These are phyloP conservation scores for Amphipoea lucens DNA, from an alignment of 2,888 invertebrate species.

Conservation along the genomic window DNA sequence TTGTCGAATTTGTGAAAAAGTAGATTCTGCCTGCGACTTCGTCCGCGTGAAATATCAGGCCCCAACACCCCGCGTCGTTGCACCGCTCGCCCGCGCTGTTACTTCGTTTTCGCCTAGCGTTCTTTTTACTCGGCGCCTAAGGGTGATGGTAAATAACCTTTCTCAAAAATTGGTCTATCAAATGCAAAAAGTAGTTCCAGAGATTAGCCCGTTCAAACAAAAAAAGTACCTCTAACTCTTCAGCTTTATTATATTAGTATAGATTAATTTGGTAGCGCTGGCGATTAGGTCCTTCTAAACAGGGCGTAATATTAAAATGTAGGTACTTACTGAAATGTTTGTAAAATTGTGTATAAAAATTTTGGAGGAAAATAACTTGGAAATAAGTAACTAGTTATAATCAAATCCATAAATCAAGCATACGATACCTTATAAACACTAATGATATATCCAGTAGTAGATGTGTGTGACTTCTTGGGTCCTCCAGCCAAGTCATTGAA, in stretches of 20 bases:
- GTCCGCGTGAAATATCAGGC: neutral
- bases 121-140: neutral
- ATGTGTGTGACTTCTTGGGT: constrained; percentile 94
- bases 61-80: neutral
- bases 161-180: neutral
- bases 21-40: neutral
- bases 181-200: neutral
- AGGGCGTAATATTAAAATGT: neutral
- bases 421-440: constrained; percentile 94
- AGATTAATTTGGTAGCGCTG: neutral
- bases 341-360: neutral
- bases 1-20: neutral
- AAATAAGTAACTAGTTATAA: neutral
- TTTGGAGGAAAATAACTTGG: neutral
- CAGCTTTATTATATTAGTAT: neutral
- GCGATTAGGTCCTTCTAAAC: neutral
- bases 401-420: neutral
- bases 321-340: neutral
- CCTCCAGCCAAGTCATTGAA: constrained; percentile 94
- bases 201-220: neutral
- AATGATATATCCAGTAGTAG: constrained; percentile 96
- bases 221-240: neutral
- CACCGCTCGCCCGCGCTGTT: neutral
- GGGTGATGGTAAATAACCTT: neutral
- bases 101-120: neutral